A percentile compares a stretch with the other conserved stretches of the same genome.
These are phyloP conservation scores for Taxidea taxus DNA, from an alignment of 2,113 vertebrate species.

Conservation along the genomic window DNA sequence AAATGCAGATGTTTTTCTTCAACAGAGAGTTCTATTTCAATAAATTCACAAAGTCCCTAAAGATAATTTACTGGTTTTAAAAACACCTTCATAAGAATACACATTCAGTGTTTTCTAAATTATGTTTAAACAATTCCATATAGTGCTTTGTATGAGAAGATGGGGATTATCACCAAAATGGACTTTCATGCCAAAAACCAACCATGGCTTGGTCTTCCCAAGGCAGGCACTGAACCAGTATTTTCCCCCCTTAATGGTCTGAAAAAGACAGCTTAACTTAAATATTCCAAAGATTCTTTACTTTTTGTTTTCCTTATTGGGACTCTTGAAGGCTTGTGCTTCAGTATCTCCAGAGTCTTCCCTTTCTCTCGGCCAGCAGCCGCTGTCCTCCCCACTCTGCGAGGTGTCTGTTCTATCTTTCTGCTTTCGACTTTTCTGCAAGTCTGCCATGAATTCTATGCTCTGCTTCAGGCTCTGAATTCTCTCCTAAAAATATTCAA, in stretches of 20 bases:
- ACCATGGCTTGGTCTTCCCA: not conserved
- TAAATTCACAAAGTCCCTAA: not conserved
- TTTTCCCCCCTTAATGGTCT: no score
- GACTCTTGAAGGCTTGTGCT: slow-evolving; percentile 84
- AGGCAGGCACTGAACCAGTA: not conserved
- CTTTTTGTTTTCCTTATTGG: slow-evolving; percentile 86
- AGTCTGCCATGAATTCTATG: slow-evolving; percentile 96
- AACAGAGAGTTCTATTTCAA: not conserved
- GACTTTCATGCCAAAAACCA: not conserved
- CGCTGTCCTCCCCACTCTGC: slow-evolving; percentile 74
- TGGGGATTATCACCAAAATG: not conserved
- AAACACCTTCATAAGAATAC: not conserved
- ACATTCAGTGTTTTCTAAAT: not conserved
- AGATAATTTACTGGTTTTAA: not conserved
- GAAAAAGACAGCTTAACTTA: not conserved
- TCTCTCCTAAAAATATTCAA: slow-evolving; percentile 87
- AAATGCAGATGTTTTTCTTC: not conserved
- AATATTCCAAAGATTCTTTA: slow-evolving; percentile 62
- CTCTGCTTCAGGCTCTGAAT: slow-evolving; percentile 96
- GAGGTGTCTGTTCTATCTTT: slow-evolving; percentile 84
- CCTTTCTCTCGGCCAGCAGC: slow-evolving; percentile 81
- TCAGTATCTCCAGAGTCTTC: slow-evolving; percentile 83
- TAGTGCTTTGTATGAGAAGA: not conserved
- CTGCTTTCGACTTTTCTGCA: slow-evolving; percentile 88
- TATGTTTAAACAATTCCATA: not conserved